Conservation (phyloP, 2,797 vertebrate species). For the Dallia pectoralis region DNA sequence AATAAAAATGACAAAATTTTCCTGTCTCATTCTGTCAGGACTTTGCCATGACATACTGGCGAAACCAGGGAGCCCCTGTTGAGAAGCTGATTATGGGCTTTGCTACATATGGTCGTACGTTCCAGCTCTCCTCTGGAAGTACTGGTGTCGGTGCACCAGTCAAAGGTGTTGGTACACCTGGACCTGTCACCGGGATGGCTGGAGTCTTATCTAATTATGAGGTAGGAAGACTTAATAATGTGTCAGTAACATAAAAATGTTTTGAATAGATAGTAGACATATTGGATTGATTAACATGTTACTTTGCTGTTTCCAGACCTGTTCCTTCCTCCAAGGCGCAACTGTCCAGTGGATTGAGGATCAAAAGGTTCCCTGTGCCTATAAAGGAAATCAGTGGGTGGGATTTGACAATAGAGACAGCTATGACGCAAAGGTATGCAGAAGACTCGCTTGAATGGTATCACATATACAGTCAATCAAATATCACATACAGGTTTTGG, state of each 20-base stretch:
- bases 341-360: slow-evolving; percentile 70
- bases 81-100: slow-evolving; percentile 69
- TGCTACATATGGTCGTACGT: slow-evolving; percentile 62
- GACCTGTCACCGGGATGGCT: slow-evolving; percentile 65
- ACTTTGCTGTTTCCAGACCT: slow-evolving; percentile 68
- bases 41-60: slow-evolving; percentile 65
- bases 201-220: slow-evolving; percentile 67
- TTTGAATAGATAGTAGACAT: too few relatives aligned
- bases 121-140: slow-evolving; percentile 54
- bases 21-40: slow-evolving; percentile 43
- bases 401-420: slow-evolving; percentile 62
- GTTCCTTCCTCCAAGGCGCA: slow-evolving; percentile 64
- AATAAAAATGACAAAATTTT: not conserved
- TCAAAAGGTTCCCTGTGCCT: slow-evolving; percentile 67
- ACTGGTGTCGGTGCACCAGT: slow-evolving; percentile 54
- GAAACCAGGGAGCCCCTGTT: slow-evolving; percentile 58
- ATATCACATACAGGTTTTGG: too few relatives aligned
- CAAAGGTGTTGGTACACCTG: slow-evolving; percentile 53
- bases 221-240: slow-evolving; percentile 31
- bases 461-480: not conserved
- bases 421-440: slow-evolving; percentile 60
- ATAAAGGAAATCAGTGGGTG: slow-evolving; percentile 65
- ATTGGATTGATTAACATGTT: not conserved
- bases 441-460: not conserved
- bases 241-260: not conserved